These are phyloP conservation scores for Gallinago paraguaiae DNA, from an alignment of 2,113 vertebrate species.

Conservation along the genomic window DNA sequence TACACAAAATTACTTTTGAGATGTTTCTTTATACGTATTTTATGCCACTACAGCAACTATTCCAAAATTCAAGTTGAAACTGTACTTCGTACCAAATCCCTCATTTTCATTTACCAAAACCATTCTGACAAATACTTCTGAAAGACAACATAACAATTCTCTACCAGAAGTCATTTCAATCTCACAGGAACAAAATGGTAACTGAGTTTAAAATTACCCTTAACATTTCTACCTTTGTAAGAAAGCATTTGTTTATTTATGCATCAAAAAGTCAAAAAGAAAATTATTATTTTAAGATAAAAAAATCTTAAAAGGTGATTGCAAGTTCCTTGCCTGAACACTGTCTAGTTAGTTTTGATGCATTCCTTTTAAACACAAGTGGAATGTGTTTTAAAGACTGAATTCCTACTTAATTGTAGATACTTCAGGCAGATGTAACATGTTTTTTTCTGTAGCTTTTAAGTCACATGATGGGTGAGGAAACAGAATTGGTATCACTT, in stretches of 20 bases:
- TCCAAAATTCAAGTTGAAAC: not conserved
- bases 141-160: not conserved
- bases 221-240: not conserved
- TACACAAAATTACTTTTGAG: not conserved
- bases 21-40: not conserved
- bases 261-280: too few species aligned
- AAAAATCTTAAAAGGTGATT: not conserved
- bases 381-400: not conserved
- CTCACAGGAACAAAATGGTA: not conserved
- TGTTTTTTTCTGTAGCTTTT: not conserved
- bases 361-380: not conserved
- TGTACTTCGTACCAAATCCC: not conserved
- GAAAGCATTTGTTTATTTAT: too few species aligned
- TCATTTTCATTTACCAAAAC: not conserved
- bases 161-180: not conserved
- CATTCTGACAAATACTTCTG: not conserved
- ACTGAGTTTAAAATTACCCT: not conserved
- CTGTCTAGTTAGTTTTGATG: not conserved
- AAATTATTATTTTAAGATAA: too few species aligned
- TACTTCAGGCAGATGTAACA: not conserved
- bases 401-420: not conserved
- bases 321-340: not conserved
- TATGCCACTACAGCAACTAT: not conserved
- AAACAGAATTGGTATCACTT: not conserved
- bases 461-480: not conserved